phyloP scores from a whole-genome alignment of 1,140 invertebrate genomes.

The Spodoptera litura region DNA sequence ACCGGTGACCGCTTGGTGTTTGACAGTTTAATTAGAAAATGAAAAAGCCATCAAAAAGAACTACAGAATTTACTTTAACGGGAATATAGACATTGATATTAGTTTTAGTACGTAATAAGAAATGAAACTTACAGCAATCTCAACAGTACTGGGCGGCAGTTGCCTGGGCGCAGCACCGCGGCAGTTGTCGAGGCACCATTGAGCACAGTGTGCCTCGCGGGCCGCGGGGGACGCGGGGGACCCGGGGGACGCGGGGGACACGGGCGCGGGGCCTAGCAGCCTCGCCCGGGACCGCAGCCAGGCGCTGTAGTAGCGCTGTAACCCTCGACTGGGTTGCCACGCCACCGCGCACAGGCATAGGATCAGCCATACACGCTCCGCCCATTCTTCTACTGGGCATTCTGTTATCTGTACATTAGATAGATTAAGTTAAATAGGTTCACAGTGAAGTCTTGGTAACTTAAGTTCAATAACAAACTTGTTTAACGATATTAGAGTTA shows the following conservation, averaged over 20 bases:
- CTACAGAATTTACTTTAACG: no score
- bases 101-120: no score
- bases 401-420: slow-evolving; percentile 89
- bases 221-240: slow-evolving; percentile 58
- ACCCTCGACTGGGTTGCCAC: slow-evolving; percentile 95
- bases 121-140: slow-evolving; percentile 91
- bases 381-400: slow-evolving; percentile 93
- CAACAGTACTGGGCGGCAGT: slow-evolving; percentile 95
- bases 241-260: slow-evolving; percentile 48
- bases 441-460: no score
- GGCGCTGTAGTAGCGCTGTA: slow-evolving; percentile 89
- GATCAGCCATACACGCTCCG: slow-evolving; percentile 95
- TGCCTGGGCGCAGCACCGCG: slow-evolving; percentile 94
- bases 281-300: slow-evolving; percentile 76
- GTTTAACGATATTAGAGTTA: no score
- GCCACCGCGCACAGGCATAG: slow-evolving; percentile 95
- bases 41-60: no score
- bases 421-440: no score
- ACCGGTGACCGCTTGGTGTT: no score
- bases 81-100: no score
- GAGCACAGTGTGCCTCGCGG: slow-evolving; percentile 91
- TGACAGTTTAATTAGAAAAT: no score
- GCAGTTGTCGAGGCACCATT: slow-evolving; percentile 97
- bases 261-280: slow-evolving; percentile 49
- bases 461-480: no score